Base-by-base conservation (phyloP, 1,140 invertebrate species). In the Rhopalosiphum padi region DNA sequence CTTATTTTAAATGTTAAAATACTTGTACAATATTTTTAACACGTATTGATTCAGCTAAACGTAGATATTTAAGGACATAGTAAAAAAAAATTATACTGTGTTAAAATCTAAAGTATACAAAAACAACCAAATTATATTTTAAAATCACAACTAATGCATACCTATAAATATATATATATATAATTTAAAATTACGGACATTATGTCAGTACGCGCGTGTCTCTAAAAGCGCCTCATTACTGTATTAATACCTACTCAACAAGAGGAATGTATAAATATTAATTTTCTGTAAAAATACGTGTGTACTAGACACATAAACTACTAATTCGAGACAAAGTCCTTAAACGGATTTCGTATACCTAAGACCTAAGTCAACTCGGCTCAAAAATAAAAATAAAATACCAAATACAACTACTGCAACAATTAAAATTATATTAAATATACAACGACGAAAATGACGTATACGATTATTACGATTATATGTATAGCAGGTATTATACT, bases 201-300 rank as follows among this genome's bases (percentile, higher is more conserved):
- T n/a, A 77, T 77, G 11, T 46, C 41, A 77, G 60, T n/a, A 35
- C 30, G 60, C 30, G 30, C 11, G 60, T 68, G 30, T 77, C 60
- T 18, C 60, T 77, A 15, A 77, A 77, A 68, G 25, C 30, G 60
- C 5, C 60, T 77, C 60, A 35, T 77, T 77, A 77, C n/a, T 77
- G 60, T 77, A 77, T 68, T 77, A 77, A n/a, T 77, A 77, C 48
- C 48, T 51, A 51, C 60, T 77, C 30, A 35, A 77, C n/a, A 35
- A 77, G n/a, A 77, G n/a, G 60, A 77, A 77, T 77, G 60, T 77
- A 77, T 77, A 77, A 77, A 77, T 77, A 77, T 77, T 77, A 77
- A 77, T 77, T 77, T 77, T 77, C 30, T n/a, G 60, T 77, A 30
- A 77, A 77, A 77, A 77, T n/a, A 77, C 11, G n/a, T 77, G 4